Base-by-base conservation (phyloP, 2,797 vertebrate genomes). In the Pteronotus mesoamericanus region DNA sequence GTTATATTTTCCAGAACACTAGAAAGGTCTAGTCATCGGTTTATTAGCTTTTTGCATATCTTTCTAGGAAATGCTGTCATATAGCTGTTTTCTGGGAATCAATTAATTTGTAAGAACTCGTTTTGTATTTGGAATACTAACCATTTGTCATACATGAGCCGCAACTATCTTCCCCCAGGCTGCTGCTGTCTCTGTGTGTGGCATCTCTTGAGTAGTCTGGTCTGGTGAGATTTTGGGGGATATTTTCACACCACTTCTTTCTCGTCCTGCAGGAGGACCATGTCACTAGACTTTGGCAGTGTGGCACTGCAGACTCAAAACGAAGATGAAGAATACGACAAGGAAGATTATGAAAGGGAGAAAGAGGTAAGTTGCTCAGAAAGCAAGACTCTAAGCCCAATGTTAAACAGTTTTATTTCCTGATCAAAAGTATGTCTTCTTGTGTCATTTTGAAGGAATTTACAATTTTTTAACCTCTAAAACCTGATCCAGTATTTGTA, bases 231-330 rank as follows among this genome's bases (percentile, higher is more conserved):
- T 91, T 95, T 96, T 71, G 4, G 55, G 74, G 61, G n/a, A 6
- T 61, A 19, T 15, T 83, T 95, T 91, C 59, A 84, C 91, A 71
- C 16, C 59, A 53, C 51, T 9, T 59, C 84, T 83, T 42, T 48
- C 18, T 44, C 6, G 59, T 48, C 42, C 48, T 2, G 0, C 75
- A 98, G 97, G 91, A 68, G 83, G 95, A 98, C 96, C 87, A 99
- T 99, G 99, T 99, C 99, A 1, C 98, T 99, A 79, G 99, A 99
- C 97, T 99, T 99, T 96, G 99, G 99, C 96, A 99, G 99, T 39
- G 99, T 99, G 97, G 99, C 99, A 84, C 98, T 99, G 57, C 99
- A 99, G 97, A 99, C 99, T 26, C 99, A 99, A 53, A 99, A 99
- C 19, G 99, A 99, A 64, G 99, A 99, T 1, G 99, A 99, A 83